These are phyloP conservation scores for Leptinotarsa haldemani DNA, from an alignment of 2,888 invertebrate species.

Conservation along the genomic window DNA sequence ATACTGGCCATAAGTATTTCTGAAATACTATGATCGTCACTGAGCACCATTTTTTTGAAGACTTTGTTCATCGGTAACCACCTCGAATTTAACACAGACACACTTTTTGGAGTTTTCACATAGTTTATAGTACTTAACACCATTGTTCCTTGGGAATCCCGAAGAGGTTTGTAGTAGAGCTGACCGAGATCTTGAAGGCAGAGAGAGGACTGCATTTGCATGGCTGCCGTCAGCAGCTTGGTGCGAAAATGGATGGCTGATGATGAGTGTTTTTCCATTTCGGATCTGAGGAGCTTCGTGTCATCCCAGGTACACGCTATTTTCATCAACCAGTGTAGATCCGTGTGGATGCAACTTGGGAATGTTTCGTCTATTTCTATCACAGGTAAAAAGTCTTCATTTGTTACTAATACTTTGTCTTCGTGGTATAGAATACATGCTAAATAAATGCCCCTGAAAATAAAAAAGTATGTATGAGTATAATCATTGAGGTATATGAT, in stretches of 20 bases:
- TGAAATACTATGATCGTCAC: conserved; percentile 80
- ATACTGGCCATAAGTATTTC: conserved; percentile 90
- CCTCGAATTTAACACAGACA: conserved; percentile 90
- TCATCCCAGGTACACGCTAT: conserved; percentile 98
- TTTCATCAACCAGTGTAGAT: conserved; percentile 96
- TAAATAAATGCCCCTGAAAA: conserved; percentile 89
- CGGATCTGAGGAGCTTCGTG: conserved; percentile 88
- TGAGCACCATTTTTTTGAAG: conserved; percentile 78
- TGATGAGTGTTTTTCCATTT: conserved; percentile 93
- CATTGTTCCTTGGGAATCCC: conserved; percentile 89
- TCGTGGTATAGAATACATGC: conserved; percentile 95
- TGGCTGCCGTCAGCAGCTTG: conserved; percentile 91
- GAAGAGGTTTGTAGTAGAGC: conserved; percentile 90
- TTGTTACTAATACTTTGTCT: conserved; percentile 94
- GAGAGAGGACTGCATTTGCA: conserved; percentile 79
- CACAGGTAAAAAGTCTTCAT: conserved; percentile 96
- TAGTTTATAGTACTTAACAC: conserved; percentile 90
- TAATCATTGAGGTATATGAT: neutral
- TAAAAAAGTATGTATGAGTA: conserved; percentile 25
- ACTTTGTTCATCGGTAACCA: conserved; percentile 89
- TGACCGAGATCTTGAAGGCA: conserved; percentile 94
- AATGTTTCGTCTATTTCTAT: conserved; percentile 97
- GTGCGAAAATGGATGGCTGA: conserved; percentile 92
- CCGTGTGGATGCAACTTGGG: conserved; percentile 89
- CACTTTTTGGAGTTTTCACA: conserved; percentile 83